Base-by-base conservation (phyloP, 2,797 vertebrate genomes). In the Squalus acanthias region DNA sequence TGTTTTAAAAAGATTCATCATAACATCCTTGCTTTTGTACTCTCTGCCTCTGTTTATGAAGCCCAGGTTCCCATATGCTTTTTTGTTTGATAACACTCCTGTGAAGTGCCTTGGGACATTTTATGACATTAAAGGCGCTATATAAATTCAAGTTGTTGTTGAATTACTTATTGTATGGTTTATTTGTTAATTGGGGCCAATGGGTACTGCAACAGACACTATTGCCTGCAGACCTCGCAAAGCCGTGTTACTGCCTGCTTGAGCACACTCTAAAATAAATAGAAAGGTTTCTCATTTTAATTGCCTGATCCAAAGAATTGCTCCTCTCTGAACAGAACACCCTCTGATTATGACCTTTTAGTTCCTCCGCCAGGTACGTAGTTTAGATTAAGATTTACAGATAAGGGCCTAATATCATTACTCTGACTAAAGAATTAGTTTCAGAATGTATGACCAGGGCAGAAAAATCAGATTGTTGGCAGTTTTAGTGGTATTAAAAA, bases 321-420 rank as follows among this genome's bases (percentile, higher is more conserved):
- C 97, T 97, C 98, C 97, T 98, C 98, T 97, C 98, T 97, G 97
- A 98, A 97, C 98, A 98, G 98, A 98, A 98, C 98, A 24, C 98
- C 98, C 94, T 98, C 98, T 96, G 98, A 99, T 98, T 99, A 99
- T 97, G 99, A 99, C 97, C 98, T 99, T 97, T 98, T 99, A 97
- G 98, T 99, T 97, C 99, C 99, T 97, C 98, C 98, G 97, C 98
- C 98, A 99, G 99, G 99, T 99, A 98, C 95, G 92, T 95, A 74
- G 29, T 65, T 39, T 95, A 95, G 46, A 95, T 74, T 33, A 53
- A 60, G 12, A 26, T 29, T 95, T 72, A 95, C 46, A 33, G 70
- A 95, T 95, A 72, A 26, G 24, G 10, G 3, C 93, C 67, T 29
- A 60, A 63, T n/a, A 91, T 33, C 26, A 8, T n/a, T 29, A 33